Evolutionary conservation across 2,888 invertebrate genomes (phyloP), one percentile per base, ranked within the genome.

Genomic region (Cryptus armator): DNA sequence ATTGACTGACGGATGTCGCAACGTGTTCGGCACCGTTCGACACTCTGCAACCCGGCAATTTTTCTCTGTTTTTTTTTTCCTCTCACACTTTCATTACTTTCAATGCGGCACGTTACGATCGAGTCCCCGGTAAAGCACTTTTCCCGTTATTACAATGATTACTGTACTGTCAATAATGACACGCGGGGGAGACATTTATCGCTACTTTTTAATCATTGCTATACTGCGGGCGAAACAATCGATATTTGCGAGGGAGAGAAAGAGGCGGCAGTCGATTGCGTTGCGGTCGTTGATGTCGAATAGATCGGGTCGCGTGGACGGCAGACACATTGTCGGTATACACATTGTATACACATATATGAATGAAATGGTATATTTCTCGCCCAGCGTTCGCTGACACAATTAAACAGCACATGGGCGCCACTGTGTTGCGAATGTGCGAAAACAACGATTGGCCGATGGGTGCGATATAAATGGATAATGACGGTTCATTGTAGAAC

Each of bases 401-500:
- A 14, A n/a, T 62, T n/a, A n/a, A 62, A n/a, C 62, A 14, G 62
- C 6, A 14, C 29, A 32, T 59, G 14, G 2, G 0, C 29, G n/a
- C 29, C 29, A 14, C 62, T 16, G 66, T 56, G 51, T 43, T 19
- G 46, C 66, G 43, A 71, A 81, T 59, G 46, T 59, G 62, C 62
- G 74, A 70, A 72, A 75, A 74, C 72, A 81, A 78, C 67, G 56
- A n/a, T 72, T 44, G 29, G 32, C 24, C 67, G 32, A 32, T 14
- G 51, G 24, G 68, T 16, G 44, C 51, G 48, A 77, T 76, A 62
- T 48, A 62, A 85, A 84, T 71, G 72, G 76, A 53, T 82, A 86
- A 85, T 75, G 82, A 75, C 44, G 77, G 70, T 82, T 83, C 79
- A 85, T 87, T 86, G 82, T 79, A 51, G 53, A 53, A 81, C 53